Percentiles rank a stretch among this genome's conserved stretches.
Evolutionary conservation across 2,113 vertebrate species (phyloP).

Genomic region (Opisthocomus hoazin): DNA sequence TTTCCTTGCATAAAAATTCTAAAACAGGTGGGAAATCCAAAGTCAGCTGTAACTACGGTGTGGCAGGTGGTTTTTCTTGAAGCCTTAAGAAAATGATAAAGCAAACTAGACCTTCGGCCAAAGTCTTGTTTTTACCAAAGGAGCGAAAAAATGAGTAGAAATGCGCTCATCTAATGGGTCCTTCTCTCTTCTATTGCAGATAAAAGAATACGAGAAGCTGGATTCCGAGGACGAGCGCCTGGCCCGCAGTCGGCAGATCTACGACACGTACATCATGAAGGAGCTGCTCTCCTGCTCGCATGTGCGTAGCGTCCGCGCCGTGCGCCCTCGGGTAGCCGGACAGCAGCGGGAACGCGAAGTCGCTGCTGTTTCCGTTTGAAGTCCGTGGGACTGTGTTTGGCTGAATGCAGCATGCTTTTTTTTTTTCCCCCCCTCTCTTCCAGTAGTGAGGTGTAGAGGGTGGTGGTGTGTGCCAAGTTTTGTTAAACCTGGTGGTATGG

Average conservation of each 20-base stretch:
- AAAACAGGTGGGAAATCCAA: not conserved
- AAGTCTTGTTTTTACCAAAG: not conserved
- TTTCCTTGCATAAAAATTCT: not conserved
- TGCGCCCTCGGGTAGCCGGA: not conserved
- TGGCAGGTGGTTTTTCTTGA: not conserved
- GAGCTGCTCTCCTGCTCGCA: conserved; percentile 96
- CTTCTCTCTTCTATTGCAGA: conserved; percentile 61
- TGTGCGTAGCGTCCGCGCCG: conserved; percentile 71
- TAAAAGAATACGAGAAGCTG: conserved; percentile 94
- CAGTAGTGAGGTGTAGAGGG: too few relatives aligned
- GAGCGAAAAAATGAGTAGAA: not conserved
- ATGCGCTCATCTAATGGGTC: not conserved
- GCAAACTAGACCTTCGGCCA: not conserved
- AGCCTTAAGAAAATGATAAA: not conserved
- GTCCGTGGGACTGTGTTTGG: not conserved
- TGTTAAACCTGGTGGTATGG: fast-evolving
- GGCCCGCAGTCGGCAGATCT: conserved; percentile 88
- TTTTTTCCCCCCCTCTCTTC: too few relatives aligned
- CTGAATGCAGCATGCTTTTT: not conserved
- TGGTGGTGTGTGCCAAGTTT: not conserved
- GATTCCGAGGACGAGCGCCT: conserved; percentile 90
- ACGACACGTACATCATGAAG: conserved; percentile 96
- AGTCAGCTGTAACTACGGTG: fast-evolving
- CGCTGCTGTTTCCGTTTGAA: not conserved
- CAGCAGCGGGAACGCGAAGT: not conserved